Percentiles rank a stretch among this genome's conserved stretches.
Evolutionary conservation across 2,113 vertebrate species (phyloP).

Genomic region (Chloroceryle aenea): DNA sequence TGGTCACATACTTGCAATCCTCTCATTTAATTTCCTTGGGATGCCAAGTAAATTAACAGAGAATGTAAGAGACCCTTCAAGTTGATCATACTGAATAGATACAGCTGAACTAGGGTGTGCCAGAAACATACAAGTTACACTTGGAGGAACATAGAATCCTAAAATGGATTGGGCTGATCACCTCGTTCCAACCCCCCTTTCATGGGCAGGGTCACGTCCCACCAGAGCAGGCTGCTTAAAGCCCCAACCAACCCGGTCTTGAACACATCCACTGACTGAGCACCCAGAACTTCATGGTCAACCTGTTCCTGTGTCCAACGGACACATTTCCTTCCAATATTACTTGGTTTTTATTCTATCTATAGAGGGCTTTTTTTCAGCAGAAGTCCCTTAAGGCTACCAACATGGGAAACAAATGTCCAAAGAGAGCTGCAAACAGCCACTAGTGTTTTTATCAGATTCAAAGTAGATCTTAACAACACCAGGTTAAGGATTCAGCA

Average conservation of each 20-base stretch:
- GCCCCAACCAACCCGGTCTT: no score
- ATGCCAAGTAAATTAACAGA: not conserved
- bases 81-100: not conserved
- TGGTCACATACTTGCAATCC: not conserved
- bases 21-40: not conserved
- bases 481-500: not conserved
- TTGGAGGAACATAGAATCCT: not conserved
- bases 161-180: no score
- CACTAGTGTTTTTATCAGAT: not conserved
- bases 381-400: not conserved
- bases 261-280: no score
- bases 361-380: not conserved
- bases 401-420: not conserved
- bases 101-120: rapidly evolving
- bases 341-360: not conserved
- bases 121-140: not conserved
- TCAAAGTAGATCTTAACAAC: not conserved
- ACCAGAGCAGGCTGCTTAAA: no score
- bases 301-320: not conserved
- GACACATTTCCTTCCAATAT: not conserved
- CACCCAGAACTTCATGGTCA: no score
- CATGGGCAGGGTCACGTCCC: no score
- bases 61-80: not conserved
- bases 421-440: not conserved
- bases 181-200: no score